These are phyloP conservation scores for Nerophis ophidion DNA, from an alignment of 2,113 vertebrate genomes.

Conservation along the genomic window DNA sequence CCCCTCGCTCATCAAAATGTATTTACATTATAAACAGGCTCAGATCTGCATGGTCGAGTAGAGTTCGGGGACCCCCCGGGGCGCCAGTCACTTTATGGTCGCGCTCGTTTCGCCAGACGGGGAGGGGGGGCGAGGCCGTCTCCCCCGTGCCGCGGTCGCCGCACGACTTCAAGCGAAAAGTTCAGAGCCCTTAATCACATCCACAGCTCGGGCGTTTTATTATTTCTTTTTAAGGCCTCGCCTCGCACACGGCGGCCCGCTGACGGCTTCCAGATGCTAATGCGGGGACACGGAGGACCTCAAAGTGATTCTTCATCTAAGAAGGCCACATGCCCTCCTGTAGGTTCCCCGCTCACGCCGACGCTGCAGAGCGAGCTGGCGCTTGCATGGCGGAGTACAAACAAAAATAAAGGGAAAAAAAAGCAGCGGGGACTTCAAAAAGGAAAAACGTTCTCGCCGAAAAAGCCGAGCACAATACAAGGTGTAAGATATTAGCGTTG, in stretches of 20 bases:
- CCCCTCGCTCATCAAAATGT: constrained; percentile 31
- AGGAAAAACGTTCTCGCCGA: constrained; percentile 13
- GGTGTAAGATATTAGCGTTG: constrained; percentile 20
- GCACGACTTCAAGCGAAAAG: constrained; percentile 48
- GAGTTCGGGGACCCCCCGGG: constrained; percentile 26
- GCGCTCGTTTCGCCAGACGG: constrained; percentile 39
- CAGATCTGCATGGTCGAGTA: constrained; percentile 29
- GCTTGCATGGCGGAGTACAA: neutral
- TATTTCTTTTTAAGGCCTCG: constrained; percentile 26
- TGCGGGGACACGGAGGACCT: neutral
- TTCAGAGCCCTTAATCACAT: constrained; percentile 49
- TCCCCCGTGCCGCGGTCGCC: constrained; percentile 17
- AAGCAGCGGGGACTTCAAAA: constrained; percentile 35
- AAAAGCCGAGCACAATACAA: constrained; percentile 30
- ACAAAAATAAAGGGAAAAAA: neutral
- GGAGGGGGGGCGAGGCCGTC: constrained; percentile 18
- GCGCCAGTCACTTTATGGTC: constrained; percentile 42
- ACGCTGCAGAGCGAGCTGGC: constrained; percentile 10
- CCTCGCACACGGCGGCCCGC: neutral
- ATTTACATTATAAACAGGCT: constrained; percentile 49
- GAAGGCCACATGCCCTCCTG: constrained; percentile 21
- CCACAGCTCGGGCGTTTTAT: constrained; percentile 32
- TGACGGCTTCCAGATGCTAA: constrained; percentile 28
- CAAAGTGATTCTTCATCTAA: constrained; percentile 7
- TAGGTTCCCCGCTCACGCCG: constrained; percentile 32